Evolutionary conservation across 2,113 vertebrate species (phyloP).

Genomic region (Passerina amoena): DNA sequence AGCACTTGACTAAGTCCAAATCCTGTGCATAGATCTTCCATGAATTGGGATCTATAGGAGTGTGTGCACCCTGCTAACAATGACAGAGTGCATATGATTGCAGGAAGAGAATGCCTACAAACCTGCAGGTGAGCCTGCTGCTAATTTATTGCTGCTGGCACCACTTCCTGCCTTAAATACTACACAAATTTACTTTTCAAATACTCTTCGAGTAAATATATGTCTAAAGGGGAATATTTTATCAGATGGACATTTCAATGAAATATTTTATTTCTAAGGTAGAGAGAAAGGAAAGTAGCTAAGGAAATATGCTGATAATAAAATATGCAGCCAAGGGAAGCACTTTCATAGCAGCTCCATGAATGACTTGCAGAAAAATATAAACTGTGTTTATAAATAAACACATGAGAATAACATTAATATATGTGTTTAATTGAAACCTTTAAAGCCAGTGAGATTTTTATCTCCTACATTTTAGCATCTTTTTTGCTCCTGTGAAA

Average conservation of each 20-base stretch:
- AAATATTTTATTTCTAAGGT: constrained; percentile 67
- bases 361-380: constrained; percentile 33
- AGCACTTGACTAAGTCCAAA: background rate
- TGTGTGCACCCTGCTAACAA: background rate
- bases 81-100: background rate
- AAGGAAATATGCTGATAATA: constrained; percentile 67
- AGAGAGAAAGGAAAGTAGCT: constrained; percentile 47
- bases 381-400: constrained; percentile 62
- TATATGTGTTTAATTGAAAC: constrained; percentile 60
- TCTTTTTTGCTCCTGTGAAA: background rate
- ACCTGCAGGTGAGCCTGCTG: background rate
- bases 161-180: constrained; percentile 43
- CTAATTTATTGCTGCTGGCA: constrained; percentile 46
- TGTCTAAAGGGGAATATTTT: constrained; percentile 61
- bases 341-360: background rate
- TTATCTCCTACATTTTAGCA: background rate
- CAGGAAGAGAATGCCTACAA: background rate
- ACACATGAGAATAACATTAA: background rate
- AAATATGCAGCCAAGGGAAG: constrained; percentile 46
- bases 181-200: constrained; percentile 67
- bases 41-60: background rate
- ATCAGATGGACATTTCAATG: constrained; percentile 55
- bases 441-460: background rate
- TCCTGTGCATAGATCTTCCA: background rate
- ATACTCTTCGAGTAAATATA: constrained; percentile 60